Base-by-base conservation (phyloP, 2,888 invertebrate species). In the Pandemis heparana region DNA sequence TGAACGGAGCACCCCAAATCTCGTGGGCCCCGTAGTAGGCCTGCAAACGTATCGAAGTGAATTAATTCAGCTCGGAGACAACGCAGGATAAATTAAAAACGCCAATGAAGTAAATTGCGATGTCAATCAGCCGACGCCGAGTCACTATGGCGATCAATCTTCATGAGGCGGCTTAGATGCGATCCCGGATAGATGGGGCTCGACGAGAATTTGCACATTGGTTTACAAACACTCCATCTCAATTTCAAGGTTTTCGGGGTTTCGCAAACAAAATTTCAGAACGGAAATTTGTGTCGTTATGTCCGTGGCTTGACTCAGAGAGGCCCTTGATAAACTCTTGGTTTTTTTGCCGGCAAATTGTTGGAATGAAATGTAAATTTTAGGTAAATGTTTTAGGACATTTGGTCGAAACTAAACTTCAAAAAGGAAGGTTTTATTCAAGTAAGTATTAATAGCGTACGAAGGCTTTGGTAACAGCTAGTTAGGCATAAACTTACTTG, bases 71-170 rank as follows among this genome's bases (percentile, higher is more conserved):
- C 66, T 56, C 75, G 75, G 76, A 85, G 82, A 86, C 84, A 84
- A 85, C 76, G 81, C 78, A 79, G 82, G 85, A 83, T 89, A 88
- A 91, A 91, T 92, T 92, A 92, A 91, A 91, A 90, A 91, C 85
- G 88, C 87, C 89, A 87, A 90, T 89, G 88, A 83, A 89, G 89
- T 89, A 92, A 90, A 92, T 92, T 90, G 91, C 91, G 82, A 87
- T 87, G 92, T 92, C 92, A 92, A 92, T 92, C 92, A 91, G 87
- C 79, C 76, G 70, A 74, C 71, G 87, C 85, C 79, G 83, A 85
- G 90, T 91, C 91, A 90, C 85, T 86, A 82, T 66, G 78, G 85
- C 85, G 81, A 92, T 92, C 92, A 90, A 92, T 92, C 92, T 92
- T 91, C 91, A 89, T 90, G 87, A 89, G 87, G 80, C 84, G 77